Base-by-base conservation (phyloP, 1,140 invertebrate genomes). In the Aphelinus atriplicis region DNA sequence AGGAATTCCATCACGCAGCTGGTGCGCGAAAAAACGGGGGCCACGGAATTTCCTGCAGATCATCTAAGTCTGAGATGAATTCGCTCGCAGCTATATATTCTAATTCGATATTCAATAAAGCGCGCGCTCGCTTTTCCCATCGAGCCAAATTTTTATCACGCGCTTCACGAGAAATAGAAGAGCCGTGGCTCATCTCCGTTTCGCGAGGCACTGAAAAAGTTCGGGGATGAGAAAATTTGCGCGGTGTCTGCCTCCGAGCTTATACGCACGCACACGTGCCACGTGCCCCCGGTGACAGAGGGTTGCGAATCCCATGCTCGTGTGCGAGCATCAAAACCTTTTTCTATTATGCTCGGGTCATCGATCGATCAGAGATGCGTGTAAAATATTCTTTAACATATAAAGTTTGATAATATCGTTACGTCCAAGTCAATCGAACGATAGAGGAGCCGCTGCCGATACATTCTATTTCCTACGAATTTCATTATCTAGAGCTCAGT, bases 101-200 rank as follows among this genome's bases (percentile, higher is more conserved):
- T 71, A 71, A 64, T 71, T 64, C 64, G 43, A 72, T 71, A 77
- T 77, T 78, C 67, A 73, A 75, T 26, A 77, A 4, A 51, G 75
- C 6, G 55, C 45, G 10, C 45, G 45, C 10, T 10, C n/a, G 2
- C 53, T 62, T 53, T 70, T 53, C 50, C 43, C 50, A 43, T 9
- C 53, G 64, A 5, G 47, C 47, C 58, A 77, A 60, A 74, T 77
- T 69, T 75, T 77, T 73, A 71, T 53, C 45, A 3, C 3, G 26
- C 26, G 42, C 1, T n/a, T 9, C 46, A 9, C 61, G n/a, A 63
- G 10, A 64, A 64, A 71, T 71, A 55, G 61, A 26, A 26, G 9
- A 64, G 4, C 10, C 50, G 43, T 53, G 48, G 9, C 45, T 57
- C 45, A 53, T 48, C 63, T 64, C 45, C 10, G 46, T 43, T 3